Base-by-base conservation (phyloP, 1,140 invertebrate genomes). In the Bemisia tabaci region DNA sequence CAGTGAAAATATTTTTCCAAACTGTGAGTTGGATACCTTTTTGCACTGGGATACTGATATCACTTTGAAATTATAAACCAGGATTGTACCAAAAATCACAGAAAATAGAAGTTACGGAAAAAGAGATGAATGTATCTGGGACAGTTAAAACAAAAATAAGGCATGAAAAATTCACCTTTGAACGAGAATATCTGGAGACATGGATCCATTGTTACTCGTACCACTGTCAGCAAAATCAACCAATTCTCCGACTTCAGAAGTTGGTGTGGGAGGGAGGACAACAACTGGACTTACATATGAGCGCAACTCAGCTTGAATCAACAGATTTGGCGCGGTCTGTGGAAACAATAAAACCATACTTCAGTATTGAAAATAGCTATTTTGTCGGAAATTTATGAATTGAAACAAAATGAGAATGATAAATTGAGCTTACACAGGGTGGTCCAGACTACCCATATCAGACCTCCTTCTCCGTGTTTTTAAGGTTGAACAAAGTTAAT, bases 231-330 rank as follows among this genome's bases (percentile, higher is more conserved):
- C n/a, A 25, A 67, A 26, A 67, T 67, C 67, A 21, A 67, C 63
- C 2, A 67, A 33, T 61, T 67, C 67, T 27, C 67, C 63, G 61
- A 64, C 39, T 58, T 61, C 26, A 59, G 60, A 59, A 61, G 60
- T 68, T 33, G 59, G 62, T 12, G 67, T 33, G 17, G 65, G 33
- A 5, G 67, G 65, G 58, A 98, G 84, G 60, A 93, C 86, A 11
- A 96, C 94, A 60, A 96, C 92, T 12, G 95, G 95, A 24, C 95
- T 93, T 24, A 95, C 87, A 74, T 99, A 98, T 48, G 88, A 89
- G 64, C 88, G 85, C 73, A 99, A 85, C 75, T 98, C 95, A 39
- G 93, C 86, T 78, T 94, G 91, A 68, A 94, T 84, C 63, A 97
- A 80, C 79, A 99, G 98, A 76, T 99, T 98, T 2, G 96, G 96